Percentiles rank a stretch among this genome's conserved stretches.
phyloP scores from a whole-genome alignment of 1,140 invertebrate species.

The Hestina assimilis region DNA sequence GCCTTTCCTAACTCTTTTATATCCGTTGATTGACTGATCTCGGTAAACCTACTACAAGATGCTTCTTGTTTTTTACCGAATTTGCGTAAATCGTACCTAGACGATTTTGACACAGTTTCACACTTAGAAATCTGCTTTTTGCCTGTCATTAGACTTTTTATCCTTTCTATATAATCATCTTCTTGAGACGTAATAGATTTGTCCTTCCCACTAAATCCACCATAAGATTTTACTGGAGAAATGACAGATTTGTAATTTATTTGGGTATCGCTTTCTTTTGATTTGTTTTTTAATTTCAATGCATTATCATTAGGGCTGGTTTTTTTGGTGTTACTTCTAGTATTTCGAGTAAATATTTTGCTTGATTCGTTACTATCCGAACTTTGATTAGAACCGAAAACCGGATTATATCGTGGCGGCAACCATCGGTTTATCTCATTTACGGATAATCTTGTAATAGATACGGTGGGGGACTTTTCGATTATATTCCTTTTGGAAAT shows the following conservation, averaged over 20 bases:
- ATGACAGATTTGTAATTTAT: slow-evolving; percentile 30
- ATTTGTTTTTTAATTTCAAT: background rate
- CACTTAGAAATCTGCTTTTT: background rate
- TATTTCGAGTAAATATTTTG: background rate
- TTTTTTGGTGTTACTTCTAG: background rate
- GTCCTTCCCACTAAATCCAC: slow-evolving; percentile 16
- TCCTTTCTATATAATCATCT: background rate
- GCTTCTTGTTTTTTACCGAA: background rate
- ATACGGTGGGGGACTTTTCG: slow-evolving; percentile 33
- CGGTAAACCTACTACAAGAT: background rate
- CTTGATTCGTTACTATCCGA: too few relatives aligned
- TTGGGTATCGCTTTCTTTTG: background rate
- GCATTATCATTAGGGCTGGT: background rate
- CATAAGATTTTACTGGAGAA: slow-evolving; percentile 43
- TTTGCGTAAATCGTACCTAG: background rate
- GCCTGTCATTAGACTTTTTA: background rate
- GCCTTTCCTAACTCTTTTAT: background rate
- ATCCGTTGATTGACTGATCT: background rate
- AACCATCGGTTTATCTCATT: slow-evolving; percentile 41
- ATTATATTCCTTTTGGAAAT: background rate
- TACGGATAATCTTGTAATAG: slow-evolving; percentile 31
- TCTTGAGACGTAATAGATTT: background rate
- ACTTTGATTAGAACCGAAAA: slow-evolving; percentile 19
- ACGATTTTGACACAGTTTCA: background rate
- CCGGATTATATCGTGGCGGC: slow-evolving; percentile 23